Percentiles rank a stretch among this genome's conserved stretches.
Conservation (phyloP, 1,140 invertebrate species). For the Drosophila eugracilis region DNA sequence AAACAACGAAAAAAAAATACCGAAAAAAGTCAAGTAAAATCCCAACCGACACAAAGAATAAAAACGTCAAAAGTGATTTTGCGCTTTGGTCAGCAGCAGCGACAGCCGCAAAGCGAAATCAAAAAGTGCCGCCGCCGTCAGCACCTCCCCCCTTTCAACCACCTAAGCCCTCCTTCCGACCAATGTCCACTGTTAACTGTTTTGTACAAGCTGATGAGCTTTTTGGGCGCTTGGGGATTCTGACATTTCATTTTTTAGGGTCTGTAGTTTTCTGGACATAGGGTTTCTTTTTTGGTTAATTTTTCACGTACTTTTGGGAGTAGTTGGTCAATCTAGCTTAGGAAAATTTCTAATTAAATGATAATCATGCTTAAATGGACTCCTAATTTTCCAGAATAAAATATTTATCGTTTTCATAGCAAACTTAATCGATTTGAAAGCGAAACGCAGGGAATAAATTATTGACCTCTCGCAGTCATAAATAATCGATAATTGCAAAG, state of each 20-base stretch:
- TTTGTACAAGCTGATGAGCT: conserved; percentile 61
- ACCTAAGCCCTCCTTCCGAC: not conserved
- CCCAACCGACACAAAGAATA: conserved; percentile 75
- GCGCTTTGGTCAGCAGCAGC: conserved; percentile 66
- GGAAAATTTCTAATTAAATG: not conserved
- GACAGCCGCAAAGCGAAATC: conserved; percentile 55
- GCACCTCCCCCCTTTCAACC: conserved; percentile 46
- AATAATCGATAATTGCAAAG: conserved; percentile 20
- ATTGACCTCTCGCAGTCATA: not conserved
- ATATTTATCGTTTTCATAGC: not conserved
- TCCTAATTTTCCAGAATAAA: not conserved
- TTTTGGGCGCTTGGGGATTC: conserved; percentile 54
- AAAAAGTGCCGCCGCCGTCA: conserved; percentile 66
- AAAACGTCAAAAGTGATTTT: conserved; percentile 83
- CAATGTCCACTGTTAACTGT: conserved; percentile 54
- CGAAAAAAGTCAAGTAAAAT: conserved; percentile 47
- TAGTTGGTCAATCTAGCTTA: not conserved
- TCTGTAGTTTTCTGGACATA: not conserved
- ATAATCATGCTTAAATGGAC: not conserved
- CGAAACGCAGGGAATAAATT: not conserved
- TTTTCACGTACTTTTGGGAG: conserved; percentile 19
- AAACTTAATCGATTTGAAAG: not conserved
- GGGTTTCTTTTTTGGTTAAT: conserved; percentile 39
- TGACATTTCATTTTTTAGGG: conserved; percentile 57
- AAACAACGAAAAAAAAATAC: conserved; percentile 32